Evolutionary conservation across 2,888 invertebrate species (phyloP), one percentile per base, ranked within the genome.

Genomic region (Selenia dentaria): DNA sequence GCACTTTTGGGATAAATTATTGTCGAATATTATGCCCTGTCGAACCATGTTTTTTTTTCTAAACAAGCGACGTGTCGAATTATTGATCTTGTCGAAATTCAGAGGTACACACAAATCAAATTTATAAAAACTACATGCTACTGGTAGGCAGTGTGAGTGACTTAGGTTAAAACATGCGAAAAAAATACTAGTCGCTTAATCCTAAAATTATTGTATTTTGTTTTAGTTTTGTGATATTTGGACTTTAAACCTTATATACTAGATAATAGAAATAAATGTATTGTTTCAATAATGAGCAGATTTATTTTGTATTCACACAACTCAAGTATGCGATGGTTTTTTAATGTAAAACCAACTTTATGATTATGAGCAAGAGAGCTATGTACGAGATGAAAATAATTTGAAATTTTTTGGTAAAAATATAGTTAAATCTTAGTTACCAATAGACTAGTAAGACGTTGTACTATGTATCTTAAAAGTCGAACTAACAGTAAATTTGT

Each of bases 401-500:
- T n/a, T 28, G 26, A 24, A 10, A 35, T 12, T 3, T 14, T 31
- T 43, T 36, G 29, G 50, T 20, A 35, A 40, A 37, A 38, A 24
- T 25, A 36, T n/a, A 16, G 12, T 16, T 5, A 36, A 25, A 20
- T 4, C 33, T 48, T 51, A 41, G 43, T 40, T 53, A 53, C 51
- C 48, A 47, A 54, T 42, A 46, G 54, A 57, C 57, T 57, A 57
- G 54, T 25, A 26, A 51, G 13, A 49, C 53, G 49, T 53, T 53
- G 53, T 57, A 57, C 43, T 38, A 32, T 32, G 16, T 1, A 38
- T 31, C 24, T 36, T 33, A 44, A 33, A 40, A 44, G 28, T 27
- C 26, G 27, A 37, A 26, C 32, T 26, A 13, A 9, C 8, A 9
- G 8, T 13, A 33, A 8, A 25, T 35, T 24, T 14, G 22, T 29